A percentile compares a stretch with the other conserved stretches of the same genome.
These are phyloP conservation scores for Herpetotheres cachinnans DNA, from an alignment of 2,113 vertebrate genomes.

Conservation along the genomic window DNA sequence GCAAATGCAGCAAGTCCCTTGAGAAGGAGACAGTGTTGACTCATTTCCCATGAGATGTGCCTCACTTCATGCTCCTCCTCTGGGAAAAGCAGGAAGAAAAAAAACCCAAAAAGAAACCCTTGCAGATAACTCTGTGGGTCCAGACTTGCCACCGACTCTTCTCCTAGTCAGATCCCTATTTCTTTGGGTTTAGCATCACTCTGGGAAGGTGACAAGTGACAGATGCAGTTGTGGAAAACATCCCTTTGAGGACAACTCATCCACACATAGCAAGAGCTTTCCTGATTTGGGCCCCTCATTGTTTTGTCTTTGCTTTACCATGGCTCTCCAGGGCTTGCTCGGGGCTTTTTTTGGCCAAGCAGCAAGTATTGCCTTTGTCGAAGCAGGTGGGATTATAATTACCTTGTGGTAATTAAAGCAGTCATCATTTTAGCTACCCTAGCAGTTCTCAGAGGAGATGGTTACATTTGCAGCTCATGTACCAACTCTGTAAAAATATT, in stretches of 20 bases:
- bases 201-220: neutral
- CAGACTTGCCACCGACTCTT: neutral
- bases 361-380: neutral
- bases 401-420: conserved; percentile 28
- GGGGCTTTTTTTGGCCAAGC: neutral
- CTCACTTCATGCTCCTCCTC: neutral
- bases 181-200: neutral
- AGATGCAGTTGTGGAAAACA: neutral
- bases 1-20: neutral
- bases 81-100: neutral
- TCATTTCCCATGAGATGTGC: neutral
- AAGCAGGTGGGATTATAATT: neutral
- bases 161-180: neutral
- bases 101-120: neutral
- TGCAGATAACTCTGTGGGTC: neutral
- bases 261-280: neutral
- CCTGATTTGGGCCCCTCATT: neutral
- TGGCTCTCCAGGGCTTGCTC: neutral
- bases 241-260: neutral
- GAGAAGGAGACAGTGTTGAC: neutral
- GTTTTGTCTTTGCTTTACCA: neutral
- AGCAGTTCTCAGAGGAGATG: neutral
- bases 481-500: neutral
- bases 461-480: neutral
- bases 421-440: neutral